Evolutionary conservation across 2,113 vertebrate species (phyloP), one percentile per base, ranked within the genome.

Genomic region (Lota lota): DNA sequence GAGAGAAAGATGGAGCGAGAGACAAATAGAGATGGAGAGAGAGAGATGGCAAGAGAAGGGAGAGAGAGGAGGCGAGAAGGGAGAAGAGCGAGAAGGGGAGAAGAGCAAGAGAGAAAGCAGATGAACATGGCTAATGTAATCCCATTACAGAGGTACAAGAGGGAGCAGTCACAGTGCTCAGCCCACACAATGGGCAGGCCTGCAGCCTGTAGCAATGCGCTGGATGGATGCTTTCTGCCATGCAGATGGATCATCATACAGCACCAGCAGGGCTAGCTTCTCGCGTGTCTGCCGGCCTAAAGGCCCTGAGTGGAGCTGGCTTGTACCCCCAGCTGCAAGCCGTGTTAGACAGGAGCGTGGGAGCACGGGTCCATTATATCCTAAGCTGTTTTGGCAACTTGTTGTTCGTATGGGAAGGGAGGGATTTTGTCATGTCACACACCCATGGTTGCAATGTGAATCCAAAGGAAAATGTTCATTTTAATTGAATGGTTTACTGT

Each of bases 61-160:
- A 67, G 61, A 61, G 73, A 67, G 76, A 74, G 69, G 75, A 14
- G 14, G 53, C 10, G 17, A 56, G 17, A 56, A n/a, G 53, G n/a
- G 53, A n/a, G 53, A 20, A 11, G 19, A 21, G 58, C n/a, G 58
- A 22, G 21, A 21, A 5, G 12, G 58, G 12, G 58, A 22, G 58
- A 60, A 21, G 57, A 21, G 58, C n/a, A 14, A 59, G 57, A 62
- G 60, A 24, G 61, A 63, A n/a, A 36, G 66, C 47, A 66, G 64
- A 56, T 56, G 85, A 89, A 87, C 85, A 84, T 86, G 83, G 79
- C 85, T 90, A 90, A 89, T 90, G 86, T 90, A 90, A 90, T 90
- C 88, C 88, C 87, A 90, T 90, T 90, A 90, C 74, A 57, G 80
- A 83, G 82, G 87, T 90, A 90, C 88, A 90, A 89, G 87, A 85